Base-by-base conservation (phyloP, 2,888 invertebrate species). In the Amphimallon solstitiale region DNA sequence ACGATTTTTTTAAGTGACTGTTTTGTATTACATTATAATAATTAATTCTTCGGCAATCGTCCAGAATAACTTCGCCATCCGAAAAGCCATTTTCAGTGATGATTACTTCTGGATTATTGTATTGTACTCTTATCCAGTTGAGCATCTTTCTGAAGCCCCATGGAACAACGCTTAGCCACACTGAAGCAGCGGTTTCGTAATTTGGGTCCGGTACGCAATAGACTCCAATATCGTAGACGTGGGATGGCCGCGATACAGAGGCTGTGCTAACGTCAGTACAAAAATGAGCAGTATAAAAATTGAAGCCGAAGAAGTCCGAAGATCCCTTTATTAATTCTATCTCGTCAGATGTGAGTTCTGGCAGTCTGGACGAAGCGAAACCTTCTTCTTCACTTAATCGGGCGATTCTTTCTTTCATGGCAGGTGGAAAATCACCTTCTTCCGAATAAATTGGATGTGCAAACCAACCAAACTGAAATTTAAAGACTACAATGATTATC, bases 281-380 rank as follows among this genome's bases (percentile, higher is more conserved):
- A 10, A 51, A 34, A 2, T 6, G 82, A 0, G 88, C 84, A 0
- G 91, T 89, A 76, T 94, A 94, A 65, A 89, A 87, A 77, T 94
- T 94, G n/a, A 93, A 77, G 0, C 91, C 92, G 60, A 93, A 83
- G 79, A 90, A 92, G 77, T 94, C 93, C 0, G 85, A 84, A 0
- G 91, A 87, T 0, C 86, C 88, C 37, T 80, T 81, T 17, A 92
- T 86, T 62, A 83, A 81, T 9, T 81, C 77, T 6, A 90, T 83
- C 82, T 92, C 90, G 15, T 87, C 83, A 0, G 75, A 40, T 0
- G 87, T 88, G 74, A 91, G 89, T 64, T 75, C 75, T 0, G 91
- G 91, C 1, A 92, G 82, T 9, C 90, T 85, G 0, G 91, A 89
- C 14, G 84, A 81, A 0, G 80, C 75, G 71, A 84, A 89, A 5